Base-by-base conservation (phyloP, 2,797 vertebrate genomes). In the Diplodus sargus region DNA sequence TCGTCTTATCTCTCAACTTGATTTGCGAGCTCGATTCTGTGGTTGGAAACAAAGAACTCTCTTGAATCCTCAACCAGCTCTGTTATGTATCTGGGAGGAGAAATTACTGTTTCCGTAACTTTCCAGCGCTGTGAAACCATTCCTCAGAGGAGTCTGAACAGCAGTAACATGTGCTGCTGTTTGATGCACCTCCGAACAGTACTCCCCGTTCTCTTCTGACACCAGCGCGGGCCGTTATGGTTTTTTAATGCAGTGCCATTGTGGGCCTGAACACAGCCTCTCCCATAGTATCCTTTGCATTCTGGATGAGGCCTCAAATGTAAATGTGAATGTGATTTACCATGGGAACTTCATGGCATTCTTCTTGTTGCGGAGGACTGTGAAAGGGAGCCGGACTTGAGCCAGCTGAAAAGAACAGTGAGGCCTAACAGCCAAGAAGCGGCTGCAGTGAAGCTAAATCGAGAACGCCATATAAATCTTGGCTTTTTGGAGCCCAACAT, bases 311-410 rank as follows among this genome's bases (percentile, higher is more conserved):
- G 83, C 85, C 77, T 90, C 65, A 82, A 79, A 91, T 92, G 91
- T 92, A 89, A 91, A 94, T 91, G 87, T 47, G 90, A 86, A 87
- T 89, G 89, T 91, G 92, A 92, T 92, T 92, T 92, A 91, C 90
- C 90, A 90, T 90, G 86, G 90, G 91, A 93, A 91, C 91, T 88
- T 78, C 43, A 58, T 74, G 74, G 86, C 87, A 87, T 89, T 91
- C 89, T 91, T 84, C 85, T 86, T 71, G 86, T 87, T 90, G 90
- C 82, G 82, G 86, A 83, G 61, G 72, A 79, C 66, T 69, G 81
- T 88, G 89, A 92, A 92, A 93, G 81, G 79, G 78, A 90, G 71
- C 64, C 74, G 80, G 88, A 89, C 79, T 28, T 0, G 69, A 86
- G 91, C 89, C 89, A 89, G 83, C 78, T 81, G 74, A 87, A 79